Base-by-base conservation (phyloP, 1,140 invertebrate genomes). In the Rhyacophila brunnea region DNA sequence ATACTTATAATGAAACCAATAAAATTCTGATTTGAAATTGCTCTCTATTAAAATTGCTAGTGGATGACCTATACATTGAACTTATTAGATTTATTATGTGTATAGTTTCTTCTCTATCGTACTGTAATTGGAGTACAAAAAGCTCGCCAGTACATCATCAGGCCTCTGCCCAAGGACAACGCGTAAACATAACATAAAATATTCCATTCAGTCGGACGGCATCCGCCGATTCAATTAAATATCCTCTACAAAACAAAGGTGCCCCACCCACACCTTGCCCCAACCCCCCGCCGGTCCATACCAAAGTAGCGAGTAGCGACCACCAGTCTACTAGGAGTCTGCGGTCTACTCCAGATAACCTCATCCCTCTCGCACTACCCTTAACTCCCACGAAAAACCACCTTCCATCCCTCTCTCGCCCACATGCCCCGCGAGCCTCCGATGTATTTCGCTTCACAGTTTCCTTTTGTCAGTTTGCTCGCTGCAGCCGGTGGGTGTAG, bases 181-280 rank as follows among this genome's bases (percentile, higher is more conserved):
- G 23, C 23, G 23, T 28, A 28, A 28, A 28, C 38, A 15, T 13
- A n/a, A 40, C 15, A 15, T 40, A 40, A 58, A 58, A 58, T 58
- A 58, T 58, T 58, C 55, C 55, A 49, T 49, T 48, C 45, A 58
- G 47, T 6, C 36, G 44, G 54, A 6, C 54, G 36, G 40, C 52
- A 46, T 55, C 52, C 52, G 52, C 54, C 23, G 44, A 58, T 58
- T 58, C 46, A 58, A 58, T 58, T 49, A 58, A 58, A 58, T 38
- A 49, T 58, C 46, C 46, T 19, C 54, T 47, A 38, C 56, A 58
- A 58, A 58, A 58, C 56, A 58, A 58, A 58, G 56, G 56, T 58
- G 47, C 47, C 47, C 56, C 47, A 15, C 2, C 38, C 38, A 46
- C 50, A 36, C 47, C 47, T 46, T 38, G 17, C 2, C 38, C 38